A percentile compares a stretch with the other conserved stretches of the same genome.
These are phyloP conservation scores for Scotopteryx bipunctaria DNA, from an alignment of 2,888 invertebrate genomes.

Conservation along the genomic window DNA sequence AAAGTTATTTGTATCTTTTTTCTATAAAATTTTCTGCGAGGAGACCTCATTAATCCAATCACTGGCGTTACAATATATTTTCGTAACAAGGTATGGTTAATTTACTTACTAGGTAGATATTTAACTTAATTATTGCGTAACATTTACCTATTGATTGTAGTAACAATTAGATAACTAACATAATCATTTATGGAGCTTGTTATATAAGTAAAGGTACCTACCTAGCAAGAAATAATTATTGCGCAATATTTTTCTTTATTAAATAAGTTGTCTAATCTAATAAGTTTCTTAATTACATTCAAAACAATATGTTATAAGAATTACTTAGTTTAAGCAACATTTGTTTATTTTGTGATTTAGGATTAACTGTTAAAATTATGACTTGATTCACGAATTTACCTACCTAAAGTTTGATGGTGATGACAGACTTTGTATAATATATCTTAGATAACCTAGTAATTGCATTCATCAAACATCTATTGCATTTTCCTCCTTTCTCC, in stretches of 20 bases:
- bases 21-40: slow-evolving; percentile 42
- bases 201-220: neutral
- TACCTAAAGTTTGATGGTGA: too few relatives aligned
- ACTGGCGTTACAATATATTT: slow-evolving; percentile 58
- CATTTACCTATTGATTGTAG: neutral
- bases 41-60: slow-evolving; percentile 38
- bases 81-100: slow-evolving; percentile 56
- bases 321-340: too few relatives aligned
- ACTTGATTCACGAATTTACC: too few relatives aligned
- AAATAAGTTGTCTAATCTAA: too few relatives aligned
- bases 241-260: neutral
- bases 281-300: too few relatives aligned
- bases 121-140: slow-evolving; percentile 15
- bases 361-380: too few relatives aligned
- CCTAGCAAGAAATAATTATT: neutral
- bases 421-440: too few relatives aligned
- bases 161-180: neutral
- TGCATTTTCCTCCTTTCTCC: too few relatives aligned
- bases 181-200: neutral
- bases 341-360: too few relatives aligned
- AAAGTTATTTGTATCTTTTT: slow-evolving; percentile 33
- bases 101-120: slow-evolving; percentile 5
- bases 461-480: too few relatives aligned
- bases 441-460: too few relatives aligned
- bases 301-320: too few relatives aligned